Evolutionary conservation across 2,797 vertebrate species (phyloP).

Genomic region (Enteromius fasciolatus): DNA sequence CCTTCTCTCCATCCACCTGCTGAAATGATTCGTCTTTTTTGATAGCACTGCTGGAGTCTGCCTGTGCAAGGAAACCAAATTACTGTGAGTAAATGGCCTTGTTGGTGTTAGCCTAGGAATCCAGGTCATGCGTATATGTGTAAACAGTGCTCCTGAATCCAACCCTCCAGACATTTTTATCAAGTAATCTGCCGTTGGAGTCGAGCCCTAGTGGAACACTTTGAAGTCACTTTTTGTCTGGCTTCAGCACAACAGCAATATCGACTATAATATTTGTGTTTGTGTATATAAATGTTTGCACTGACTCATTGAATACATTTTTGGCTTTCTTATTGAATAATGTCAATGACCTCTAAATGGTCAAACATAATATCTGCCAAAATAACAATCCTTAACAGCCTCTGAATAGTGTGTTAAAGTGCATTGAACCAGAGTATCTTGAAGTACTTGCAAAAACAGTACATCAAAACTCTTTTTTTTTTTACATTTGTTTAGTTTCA

Average conservation of each 20-base stretch:
- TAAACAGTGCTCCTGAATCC: slow-evolving; percentile 53
- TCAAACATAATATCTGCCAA: neutral
- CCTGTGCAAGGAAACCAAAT: slow-evolving; percentile 73
- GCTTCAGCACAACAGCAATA: neutral
- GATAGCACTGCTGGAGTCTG: slow-evolving; percentile 71
- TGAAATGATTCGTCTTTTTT: slow-evolving; percentile 58
- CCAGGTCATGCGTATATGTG: slow-evolving; percentile 64
- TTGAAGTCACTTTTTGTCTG: neutral
- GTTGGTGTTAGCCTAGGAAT: slow-evolving; percentile 64
- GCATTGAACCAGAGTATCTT: slow-evolving; percentile 16
- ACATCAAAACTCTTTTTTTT: slow-evolving; percentile 5
- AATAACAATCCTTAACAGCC: neutral
- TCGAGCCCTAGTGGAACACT: neutral
- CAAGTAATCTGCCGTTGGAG: neutral
- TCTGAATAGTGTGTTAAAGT: slow-evolving; percentile 6
- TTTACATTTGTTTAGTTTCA: neutral
- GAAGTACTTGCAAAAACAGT: slow-evolving; percentile 19
- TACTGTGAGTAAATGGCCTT: slow-evolving; percentile 74
- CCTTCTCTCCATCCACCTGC: slow-evolving; percentile 49
- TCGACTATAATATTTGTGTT: neutral
- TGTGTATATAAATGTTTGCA: neutral
- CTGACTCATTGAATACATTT: neutral
- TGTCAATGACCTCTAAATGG: neutral
- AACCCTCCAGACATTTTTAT: slow-evolving; percentile 11
- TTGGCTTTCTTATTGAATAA: neutral